phyloP scores from a whole-genome alignment of 2,113 vertebrate genomes.

The cat (Felis catus) region F.catus_Fca126_mat1.0 CM031419.1:63267001-63267500 shows the following conservation, averaged over 20 bases:
- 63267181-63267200: neutral
- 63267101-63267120: neutral
- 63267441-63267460: neutral
- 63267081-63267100: neutral
- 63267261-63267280: neutral
- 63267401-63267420: conserved; percentile 12
- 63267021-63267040: neutral
- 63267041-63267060: neutral
- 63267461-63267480: neutral
- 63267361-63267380: neutral
- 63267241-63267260: neutral
- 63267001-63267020: conserved; percentile 24
- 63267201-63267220: conserved; percentile 4
- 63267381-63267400: neutral
- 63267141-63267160: neutral
- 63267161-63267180: neutral
- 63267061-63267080: neutral
- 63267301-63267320: neutral
- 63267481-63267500: neutral
- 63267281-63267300: neutral
- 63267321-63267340: neutral
- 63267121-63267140: neutral
- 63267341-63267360: neutral
- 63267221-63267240: neutral
- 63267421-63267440: neutral